Percentiles rank a stretch among this genome's conserved stretches.
These are phyloP conservation scores for Scelioninae gen. 1 DNA, from an alignment of 2,888 invertebrate genomes.

Conservation along the genomic window DNA sequence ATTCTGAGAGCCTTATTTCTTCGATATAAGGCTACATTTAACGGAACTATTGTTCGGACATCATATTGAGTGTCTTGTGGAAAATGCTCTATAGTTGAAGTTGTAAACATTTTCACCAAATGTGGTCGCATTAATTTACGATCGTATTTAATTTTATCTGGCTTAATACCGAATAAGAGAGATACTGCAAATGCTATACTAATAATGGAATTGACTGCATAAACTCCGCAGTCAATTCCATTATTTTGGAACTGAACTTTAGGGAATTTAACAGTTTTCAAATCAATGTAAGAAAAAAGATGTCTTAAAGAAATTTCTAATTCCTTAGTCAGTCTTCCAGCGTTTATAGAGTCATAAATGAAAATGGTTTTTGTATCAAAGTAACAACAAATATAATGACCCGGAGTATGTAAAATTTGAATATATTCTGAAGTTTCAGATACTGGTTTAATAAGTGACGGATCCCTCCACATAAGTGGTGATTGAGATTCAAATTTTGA, in stretches of 20 bases:
- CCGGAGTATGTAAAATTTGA: conserved; percentile 24
- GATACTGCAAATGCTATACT: conserved; percentile 24
- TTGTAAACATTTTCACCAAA: conserved; percentile 8
- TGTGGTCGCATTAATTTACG: conserved; percentile 17
- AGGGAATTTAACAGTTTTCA: conserved; percentile 23
- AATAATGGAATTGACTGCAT: no score
- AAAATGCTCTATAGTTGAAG: conserved; percentile 21
- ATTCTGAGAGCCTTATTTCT: conserved; percentile 3
- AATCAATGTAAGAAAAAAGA: conserved; percentile 23
- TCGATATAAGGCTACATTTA: conserved; percentile 7
- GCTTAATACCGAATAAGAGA: conserved; percentile 18
- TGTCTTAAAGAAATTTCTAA: conserved; percentile 8
- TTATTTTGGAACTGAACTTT: conserved; percentile 26
- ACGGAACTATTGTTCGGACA: background rate
- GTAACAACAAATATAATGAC: conserved; percentile 28
- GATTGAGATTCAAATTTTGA: conserved; percentile 6
- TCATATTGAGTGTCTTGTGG: conserved; percentile 12
- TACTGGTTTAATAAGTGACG: conserved; percentile 1
- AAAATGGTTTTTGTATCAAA: conserved; percentile 13
- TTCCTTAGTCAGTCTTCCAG: conserved; percentile 15
- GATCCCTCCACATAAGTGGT: conserved; percentile 24
- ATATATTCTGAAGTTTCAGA: conserved; percentile 15
- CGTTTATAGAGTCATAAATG: conserved; percentile 30
- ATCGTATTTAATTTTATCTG: conserved; percentile 17
- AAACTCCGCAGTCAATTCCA: conserved; percentile 26